Conservation (phyloP, 2,113 vertebrate species). For the Puffinus mauretanicus region DNA sequence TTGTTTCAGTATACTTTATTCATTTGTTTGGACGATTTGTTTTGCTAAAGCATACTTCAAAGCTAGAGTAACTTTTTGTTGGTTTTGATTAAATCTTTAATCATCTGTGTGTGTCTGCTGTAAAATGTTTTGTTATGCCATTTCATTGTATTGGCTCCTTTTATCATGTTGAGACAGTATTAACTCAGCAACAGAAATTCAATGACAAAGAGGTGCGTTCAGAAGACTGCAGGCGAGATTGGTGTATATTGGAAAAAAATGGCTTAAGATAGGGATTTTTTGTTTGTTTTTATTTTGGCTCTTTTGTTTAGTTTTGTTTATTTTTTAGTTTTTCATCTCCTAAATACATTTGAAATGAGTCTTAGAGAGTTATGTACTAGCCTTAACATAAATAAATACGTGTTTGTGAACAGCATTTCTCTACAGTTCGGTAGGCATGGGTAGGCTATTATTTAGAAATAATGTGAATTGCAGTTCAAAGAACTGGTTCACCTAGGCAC, state of each 20-base stretch:
- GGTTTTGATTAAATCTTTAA: slow-evolving; percentile 66
- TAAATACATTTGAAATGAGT: slow-evolving; percentile 1
- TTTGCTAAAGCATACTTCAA: slow-evolving; percentile 61
- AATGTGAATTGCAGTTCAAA: not conserved
- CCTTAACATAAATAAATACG: not conserved
- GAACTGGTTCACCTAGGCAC: not conserved
- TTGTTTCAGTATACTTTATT: slow-evolving; percentile 31
- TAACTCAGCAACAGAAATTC: slow-evolving; percentile 63
- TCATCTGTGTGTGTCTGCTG: slow-evolving; percentile 28
- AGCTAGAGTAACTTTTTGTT: slow-evolving; percentile 50
- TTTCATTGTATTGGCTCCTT: slow-evolving; percentile 36
- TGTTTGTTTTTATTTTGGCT: not conserved
- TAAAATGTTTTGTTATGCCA: slow-evolving; percentile 60
- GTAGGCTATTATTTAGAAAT: slow-evolving; percentile 31
- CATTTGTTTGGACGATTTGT: slow-evolving; percentile 38
- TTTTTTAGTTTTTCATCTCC: not conserved
- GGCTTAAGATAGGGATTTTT: not conserved
- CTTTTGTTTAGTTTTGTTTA: not conserved
- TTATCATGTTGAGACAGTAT: slow-evolving; percentile 58
- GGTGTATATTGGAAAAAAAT: not conserved
- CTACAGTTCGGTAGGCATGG: not conserved
- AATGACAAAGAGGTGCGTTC: not conserved
- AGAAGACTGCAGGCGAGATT: slow-evolving; percentile 16
- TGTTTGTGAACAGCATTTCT: not conserved
- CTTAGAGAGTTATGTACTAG: not conserved